Evolutionary conservation across 1,140 invertebrate genomes (phyloP).

Genomic region (Drosophila funebris): DNA sequence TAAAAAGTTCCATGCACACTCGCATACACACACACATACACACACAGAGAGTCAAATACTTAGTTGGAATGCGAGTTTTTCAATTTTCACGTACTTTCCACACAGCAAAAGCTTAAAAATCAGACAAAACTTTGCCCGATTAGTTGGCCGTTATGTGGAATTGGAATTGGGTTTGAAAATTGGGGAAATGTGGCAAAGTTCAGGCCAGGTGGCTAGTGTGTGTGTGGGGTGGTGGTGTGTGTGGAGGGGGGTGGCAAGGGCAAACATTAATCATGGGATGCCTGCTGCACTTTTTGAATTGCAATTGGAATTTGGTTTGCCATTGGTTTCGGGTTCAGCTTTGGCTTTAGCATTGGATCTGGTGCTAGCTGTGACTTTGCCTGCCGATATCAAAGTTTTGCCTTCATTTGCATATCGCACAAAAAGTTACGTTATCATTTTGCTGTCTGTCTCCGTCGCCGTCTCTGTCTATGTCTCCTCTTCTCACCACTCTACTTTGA

Average conservation of each 20-base stretch:
- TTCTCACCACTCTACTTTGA: background rate
- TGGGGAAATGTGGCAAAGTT: constrained; percentile 19
- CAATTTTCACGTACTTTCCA: constrained; percentile 50
- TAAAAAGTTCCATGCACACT: constrained; percentile 46
- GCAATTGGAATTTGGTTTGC: constrained; percentile 46
- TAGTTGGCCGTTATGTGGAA: constrained; percentile 43
- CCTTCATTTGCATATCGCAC: constrained; percentile 56
- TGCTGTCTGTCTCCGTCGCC: constrained; percentile 10
- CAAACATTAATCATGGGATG: constrained; percentile 53
- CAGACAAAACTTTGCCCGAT: constrained; percentile 50
- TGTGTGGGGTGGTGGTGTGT: background rate
- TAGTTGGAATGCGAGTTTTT: constrained; percentile 50
- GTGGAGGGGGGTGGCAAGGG: background rate
- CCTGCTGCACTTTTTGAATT: constrained; percentile 54
- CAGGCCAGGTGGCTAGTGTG: background rate
- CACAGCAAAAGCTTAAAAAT: constrained; percentile 44
- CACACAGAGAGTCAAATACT: constrained; percentile 22
- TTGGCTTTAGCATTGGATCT: background rate
- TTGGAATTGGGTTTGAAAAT: background rate
- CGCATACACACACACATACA: background rate
- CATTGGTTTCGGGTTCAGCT: constrained; percentile 4
- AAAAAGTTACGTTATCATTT: constrained; percentile 61
- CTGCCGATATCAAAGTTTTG: constrained; percentile 53
- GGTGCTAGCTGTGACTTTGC: constrained; percentile 28
- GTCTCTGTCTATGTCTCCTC: background rate